Conservation (phyloP, 2,797 vertebrate genomes). For the Podarcis siculus region DNA sequence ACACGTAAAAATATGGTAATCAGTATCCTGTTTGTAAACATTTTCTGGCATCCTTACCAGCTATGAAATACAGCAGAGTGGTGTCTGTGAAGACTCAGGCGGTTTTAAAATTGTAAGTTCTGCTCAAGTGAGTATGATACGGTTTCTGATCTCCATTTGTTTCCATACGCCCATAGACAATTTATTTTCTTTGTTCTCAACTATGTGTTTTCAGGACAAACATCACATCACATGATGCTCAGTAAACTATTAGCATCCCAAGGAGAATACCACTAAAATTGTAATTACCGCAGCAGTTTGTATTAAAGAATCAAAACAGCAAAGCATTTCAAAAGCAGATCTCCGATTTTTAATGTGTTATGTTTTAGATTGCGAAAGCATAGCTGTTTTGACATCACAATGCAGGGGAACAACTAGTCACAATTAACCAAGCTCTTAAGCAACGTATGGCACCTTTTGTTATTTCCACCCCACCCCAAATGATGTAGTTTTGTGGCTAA, state of each 20-base stretch:
- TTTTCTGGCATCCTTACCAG: neutral
- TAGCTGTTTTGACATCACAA: neutral
- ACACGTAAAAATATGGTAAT: neutral
- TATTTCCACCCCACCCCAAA: neutral
- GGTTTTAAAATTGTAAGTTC: neutral
- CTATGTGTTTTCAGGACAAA: neutral
- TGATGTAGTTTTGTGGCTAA: neutral
- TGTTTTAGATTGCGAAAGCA: neutral
- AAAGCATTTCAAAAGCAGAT: neutral
- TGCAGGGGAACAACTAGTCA: neutral
- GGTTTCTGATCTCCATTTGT: neutral
- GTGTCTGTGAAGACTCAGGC: fast-evolving
- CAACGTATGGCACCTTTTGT: neutral
- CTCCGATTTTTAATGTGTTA: fast-evolving
- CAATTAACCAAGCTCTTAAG: neutral
- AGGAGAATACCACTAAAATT: constrained; percentile 8
- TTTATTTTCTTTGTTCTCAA: constrained; percentile 40
- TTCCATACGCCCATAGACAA: neutral
- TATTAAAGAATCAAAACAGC: neutral
- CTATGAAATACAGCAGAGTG: neutral
- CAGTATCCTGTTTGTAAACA: neutral
- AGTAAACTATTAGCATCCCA: neutral
- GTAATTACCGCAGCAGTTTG: neutral
- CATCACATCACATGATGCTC: neutral
- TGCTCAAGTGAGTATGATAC: neutral